Evolutionary conservation across 2,888 invertebrate species (phyloP).

Genomic region (Leptinotarsa peninsularis): DNA sequence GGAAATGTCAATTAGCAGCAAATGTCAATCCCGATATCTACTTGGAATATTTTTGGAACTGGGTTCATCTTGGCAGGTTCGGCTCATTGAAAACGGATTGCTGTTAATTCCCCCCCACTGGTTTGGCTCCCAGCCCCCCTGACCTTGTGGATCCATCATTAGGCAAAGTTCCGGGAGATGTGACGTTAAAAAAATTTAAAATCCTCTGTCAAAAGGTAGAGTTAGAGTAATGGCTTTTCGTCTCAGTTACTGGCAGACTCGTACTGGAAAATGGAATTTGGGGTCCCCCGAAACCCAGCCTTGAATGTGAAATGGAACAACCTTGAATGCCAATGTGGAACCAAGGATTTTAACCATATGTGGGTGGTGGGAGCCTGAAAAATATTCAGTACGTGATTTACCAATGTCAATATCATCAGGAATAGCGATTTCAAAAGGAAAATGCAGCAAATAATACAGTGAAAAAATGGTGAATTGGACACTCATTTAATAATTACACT

Average conservation of each 20-base stretch:
- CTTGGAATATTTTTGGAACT: slow-evolving; percentile 9
- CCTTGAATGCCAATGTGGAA: slow-evolving; percentile 14
- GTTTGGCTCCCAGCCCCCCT: slow-evolving; percentile 19
- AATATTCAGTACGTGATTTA: slow-evolving; percentile 18
- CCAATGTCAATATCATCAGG: slow-evolving; percentile 6
- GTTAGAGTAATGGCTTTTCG: slow-evolving; percentile 14
- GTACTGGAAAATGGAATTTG: slow-evolving; percentile 17
- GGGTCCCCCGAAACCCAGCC: slow-evolving; percentile 19
- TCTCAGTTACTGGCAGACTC: slow-evolving; percentile 7
- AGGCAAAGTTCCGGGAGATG: slow-evolving; percentile 8
- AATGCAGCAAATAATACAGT: slow-evolving; percentile 13
- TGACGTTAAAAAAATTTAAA: slow-evolving; percentile 1
- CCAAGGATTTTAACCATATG: slow-evolving; percentile 18
- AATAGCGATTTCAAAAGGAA: slow-evolving; percentile 12
- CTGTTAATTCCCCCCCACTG: slow-evolving; percentile 7
- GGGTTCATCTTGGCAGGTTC: not conserved
- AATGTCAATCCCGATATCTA: not conserved
- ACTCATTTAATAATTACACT: slow-evolving; percentile 13
- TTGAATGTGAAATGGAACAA: slow-evolving; percentile 9
- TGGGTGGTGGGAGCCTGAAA: slow-evolving; percentile 20
- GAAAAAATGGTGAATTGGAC: slow-evolving; percentile 14
- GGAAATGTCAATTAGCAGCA: not conserved
- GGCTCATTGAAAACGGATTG: slow-evolving; percentile 13
- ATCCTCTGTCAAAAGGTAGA: slow-evolving; percentile 4
- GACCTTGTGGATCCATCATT: slow-evolving; percentile 18